Evolutionary conservation across 2,113 vertebrate species (phyloP).

Genomic region (Corydoras maculifer): DNA sequence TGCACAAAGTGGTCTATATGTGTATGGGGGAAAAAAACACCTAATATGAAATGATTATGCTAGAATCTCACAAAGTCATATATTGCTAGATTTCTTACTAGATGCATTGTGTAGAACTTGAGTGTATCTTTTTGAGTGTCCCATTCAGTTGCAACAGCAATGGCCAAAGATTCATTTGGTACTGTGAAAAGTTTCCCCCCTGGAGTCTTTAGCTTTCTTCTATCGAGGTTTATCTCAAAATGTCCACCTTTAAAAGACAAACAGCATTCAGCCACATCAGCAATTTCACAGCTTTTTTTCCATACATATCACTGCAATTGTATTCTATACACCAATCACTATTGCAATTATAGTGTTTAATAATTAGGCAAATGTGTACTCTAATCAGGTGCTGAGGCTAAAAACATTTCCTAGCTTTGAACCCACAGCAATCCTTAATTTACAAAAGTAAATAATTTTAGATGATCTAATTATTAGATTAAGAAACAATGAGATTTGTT

Average conservation of each 20-base stretch:
- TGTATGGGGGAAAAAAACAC: slow-evolving; percentile 11
- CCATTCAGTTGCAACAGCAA: slow-evolving; percentile 93
- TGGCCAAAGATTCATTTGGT: slow-evolving; percentile 84
- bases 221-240: slow-evolving; percentile 91
- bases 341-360: no score
- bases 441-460: no score
- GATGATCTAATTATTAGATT: no score
- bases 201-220: slow-evolving; percentile 87
- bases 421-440: no score
- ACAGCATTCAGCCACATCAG: not conserved
- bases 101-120: slow-evolving; percentile 91
- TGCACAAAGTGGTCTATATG: slow-evolving; percentile 85
- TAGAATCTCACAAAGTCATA: not conserved
- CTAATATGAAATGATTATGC: no score
- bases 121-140: slow-evolving; percentile 86
- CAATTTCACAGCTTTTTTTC: not conserved
- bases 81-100: slow-evolving; percentile 63
- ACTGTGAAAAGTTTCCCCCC: slow-evolving; percentile 86
- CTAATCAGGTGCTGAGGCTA: no score
- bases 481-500: no score
- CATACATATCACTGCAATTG: no score
- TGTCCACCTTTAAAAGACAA: slow-evolving; percentile 67
- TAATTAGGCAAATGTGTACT: no score
- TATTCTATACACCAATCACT: no score
- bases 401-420: no score